Base-by-base conservation (phyloP, 2,888 invertebrate genomes). In the Himalopsyche anomala region DNA sequence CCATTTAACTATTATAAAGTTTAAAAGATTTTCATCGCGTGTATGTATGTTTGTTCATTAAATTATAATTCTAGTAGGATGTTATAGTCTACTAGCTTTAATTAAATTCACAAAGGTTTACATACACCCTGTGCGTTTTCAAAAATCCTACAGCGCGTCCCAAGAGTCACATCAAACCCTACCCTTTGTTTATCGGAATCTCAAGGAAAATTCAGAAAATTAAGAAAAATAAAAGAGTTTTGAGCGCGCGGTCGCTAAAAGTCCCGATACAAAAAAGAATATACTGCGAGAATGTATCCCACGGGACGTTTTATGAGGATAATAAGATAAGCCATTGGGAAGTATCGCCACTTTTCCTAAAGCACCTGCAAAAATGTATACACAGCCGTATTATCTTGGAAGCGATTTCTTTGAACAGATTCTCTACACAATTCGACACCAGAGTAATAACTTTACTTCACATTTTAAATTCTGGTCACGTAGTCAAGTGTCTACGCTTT, bases 111-210 rank as follows among this genome's bases (percentile, higher is more conserved):
- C 51, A 51, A 51, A 3, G 51, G 19, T 28, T 62, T 62, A 28
- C 62, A 62, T 8, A 62, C 62, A 62, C 62, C 62, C 62, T 62
- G 62, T 62, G 28, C 19, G 28, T 62, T 62, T 28, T 62, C 62
- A 62, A 62, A 62, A 62, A 62, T 62, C 19, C 62, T 62, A 62
- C 62, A 62, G 62, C 19, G 62, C 11, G 28, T 62, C 62, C 62
- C 62, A 62, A 0, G 62, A 28, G 62, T 62, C 8, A 15, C n/a
- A 62, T 62, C n/a, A 62, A 62, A 62, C 62, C 62, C 62, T 62
- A 62, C 62, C 62, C 62, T 62, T 62, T 62, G 62, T 62, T 62
- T 62, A 62, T 62, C 62, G 62, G 62, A 62, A 62, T 62, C 62
- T 62, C 62, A 62, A 62, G 62, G 62, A 62, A 62, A 62, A 62